Conservation (phyloP, 2,888 invertebrate species). For the Antitype chi region DNA sequence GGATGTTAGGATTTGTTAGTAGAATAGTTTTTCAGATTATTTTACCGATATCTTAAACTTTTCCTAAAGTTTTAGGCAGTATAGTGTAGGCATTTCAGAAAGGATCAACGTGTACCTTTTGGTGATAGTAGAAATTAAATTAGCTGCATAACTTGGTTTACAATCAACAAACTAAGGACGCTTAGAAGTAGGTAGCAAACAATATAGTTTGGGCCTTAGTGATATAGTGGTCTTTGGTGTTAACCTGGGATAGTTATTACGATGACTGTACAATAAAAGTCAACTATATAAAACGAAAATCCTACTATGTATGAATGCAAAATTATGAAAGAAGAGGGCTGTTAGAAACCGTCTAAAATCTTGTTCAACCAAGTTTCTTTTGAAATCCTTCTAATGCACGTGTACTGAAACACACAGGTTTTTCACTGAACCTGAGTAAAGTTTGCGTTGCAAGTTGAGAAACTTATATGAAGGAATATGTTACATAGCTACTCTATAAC, state of each 20-base stretch:
- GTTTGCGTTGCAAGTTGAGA: slow-evolving; percentile 5
- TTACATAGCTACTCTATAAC: neutral
- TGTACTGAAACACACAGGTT: slow-evolving; percentile 12
- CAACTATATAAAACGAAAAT: neutral
- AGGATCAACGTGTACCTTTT: neutral
- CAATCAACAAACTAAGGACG: neutral
- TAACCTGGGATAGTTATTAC: neutral
- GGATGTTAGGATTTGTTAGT: neutral
- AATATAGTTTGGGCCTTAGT: neutral
- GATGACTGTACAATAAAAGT: neutral
- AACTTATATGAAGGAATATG: slow-evolving; percentile 34
- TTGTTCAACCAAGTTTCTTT: neutral
- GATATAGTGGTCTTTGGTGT: too few species aligned
- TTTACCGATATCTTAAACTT: neutral
- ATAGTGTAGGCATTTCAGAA: neutral
- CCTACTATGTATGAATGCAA: neutral
- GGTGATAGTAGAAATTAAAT: neutral
- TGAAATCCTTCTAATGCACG: slow-evolving; percentile 6
- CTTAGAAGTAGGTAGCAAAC: too few species aligned
- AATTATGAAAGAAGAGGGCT: neutral
- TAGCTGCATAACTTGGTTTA: neutral
- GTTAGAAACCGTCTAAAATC: neutral
- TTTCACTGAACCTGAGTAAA: neutral
- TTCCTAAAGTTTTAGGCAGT: neutral
- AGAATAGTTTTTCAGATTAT: slow-evolving; percentile 1